Evolutionary conservation across 2,888 invertebrate genomes (phyloP), one percentile per base, ranked within the genome.

Genomic region (Cataglyphis livida): DNA sequence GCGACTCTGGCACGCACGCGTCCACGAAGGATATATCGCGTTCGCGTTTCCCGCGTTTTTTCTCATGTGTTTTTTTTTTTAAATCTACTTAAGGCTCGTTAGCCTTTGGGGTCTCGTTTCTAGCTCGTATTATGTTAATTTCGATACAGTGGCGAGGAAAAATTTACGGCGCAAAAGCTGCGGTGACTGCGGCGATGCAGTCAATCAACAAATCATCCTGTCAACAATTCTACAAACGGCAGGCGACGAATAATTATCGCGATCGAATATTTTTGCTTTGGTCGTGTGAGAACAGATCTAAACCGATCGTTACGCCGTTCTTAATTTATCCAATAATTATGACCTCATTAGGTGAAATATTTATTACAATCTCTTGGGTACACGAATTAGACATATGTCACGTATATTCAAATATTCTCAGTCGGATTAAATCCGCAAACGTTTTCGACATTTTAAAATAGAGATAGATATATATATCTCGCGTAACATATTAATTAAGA

Each of bases 61-160:
- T 4, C 44, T 12, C 54, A n/a, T 21, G 0, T n/a, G n/a, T n/a
- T 3, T 15, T 48, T 44, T 68, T 68, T 32, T 21, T 35, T 57
- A 12, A 38, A 54, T 68, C 57, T 76, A 57, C 10, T 51, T 38
- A 28, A 32, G 32, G 28, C 54, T 68, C 41, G 28, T 70, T 78
- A 71, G 61, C 61, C 48, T 18, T 75, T 41, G 25, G 79, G 76
- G 83, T 83, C 82, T 79, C 78, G 78, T 83, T 87, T 81, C 86
- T 76, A 82, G 79, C 83, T 79, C 61, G 68, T 87, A 88, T 88
- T 82, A 88, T 88, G 88, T 83, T 88, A 88, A 88, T 88, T 82
- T 78, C 41, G 62, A 70, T 62, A 61, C 51, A 28, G 66, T 32
- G 61, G 51, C 48, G 71, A 15, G 1, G 71, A 81, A 83, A 76